A percentile compares a stretch with the other conserved stretches of the same genome.
phyloP scores from a whole-genome alignment of 2,113 vertebrate genomes.

The Varanus salvator region DNA sequence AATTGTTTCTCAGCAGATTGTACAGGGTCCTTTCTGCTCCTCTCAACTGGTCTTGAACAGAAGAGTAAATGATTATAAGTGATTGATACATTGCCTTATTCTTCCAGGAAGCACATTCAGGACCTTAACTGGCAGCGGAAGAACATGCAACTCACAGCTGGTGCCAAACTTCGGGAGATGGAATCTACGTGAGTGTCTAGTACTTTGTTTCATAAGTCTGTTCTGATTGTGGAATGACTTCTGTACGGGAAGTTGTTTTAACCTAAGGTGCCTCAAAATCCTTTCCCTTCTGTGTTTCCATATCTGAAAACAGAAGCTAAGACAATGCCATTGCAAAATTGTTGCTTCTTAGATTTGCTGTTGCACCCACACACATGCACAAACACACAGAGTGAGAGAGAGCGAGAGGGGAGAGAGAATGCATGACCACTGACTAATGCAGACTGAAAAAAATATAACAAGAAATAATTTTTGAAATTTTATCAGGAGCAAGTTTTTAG shows the following conservation, averaged over 20 bases:
- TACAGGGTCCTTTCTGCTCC: neutral
- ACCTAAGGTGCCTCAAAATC: neutral
- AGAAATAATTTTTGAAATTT: neutral
- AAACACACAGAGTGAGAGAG: no score
- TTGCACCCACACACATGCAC: neutral
- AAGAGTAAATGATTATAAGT: neutral
- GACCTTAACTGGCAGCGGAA: conserved; percentile 98
- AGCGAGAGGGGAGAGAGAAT: no score
- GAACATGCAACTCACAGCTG: conserved; percentile 94
- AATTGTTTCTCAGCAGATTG: neutral
- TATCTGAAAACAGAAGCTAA: neutral
- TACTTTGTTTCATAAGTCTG: neutral
- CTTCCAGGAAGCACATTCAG: conserved; percentile 92
- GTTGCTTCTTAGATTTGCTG: accelerated
- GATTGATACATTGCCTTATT: neutral
- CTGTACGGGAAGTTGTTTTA: neutral
- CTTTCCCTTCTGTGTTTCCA: accelerated
- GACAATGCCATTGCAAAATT: neutral
- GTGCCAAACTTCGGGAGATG: conserved; percentile 94
- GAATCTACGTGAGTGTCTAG: conserved; percentile 91
- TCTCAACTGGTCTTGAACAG: neutral
- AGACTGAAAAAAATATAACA: neutral
- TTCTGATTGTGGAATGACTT: neutral
- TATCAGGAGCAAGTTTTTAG: neutral
- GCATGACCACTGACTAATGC: neutral